Conservation (phyloP, 1,140 invertebrate genomes). For the Andricus grossulariae region DNA sequence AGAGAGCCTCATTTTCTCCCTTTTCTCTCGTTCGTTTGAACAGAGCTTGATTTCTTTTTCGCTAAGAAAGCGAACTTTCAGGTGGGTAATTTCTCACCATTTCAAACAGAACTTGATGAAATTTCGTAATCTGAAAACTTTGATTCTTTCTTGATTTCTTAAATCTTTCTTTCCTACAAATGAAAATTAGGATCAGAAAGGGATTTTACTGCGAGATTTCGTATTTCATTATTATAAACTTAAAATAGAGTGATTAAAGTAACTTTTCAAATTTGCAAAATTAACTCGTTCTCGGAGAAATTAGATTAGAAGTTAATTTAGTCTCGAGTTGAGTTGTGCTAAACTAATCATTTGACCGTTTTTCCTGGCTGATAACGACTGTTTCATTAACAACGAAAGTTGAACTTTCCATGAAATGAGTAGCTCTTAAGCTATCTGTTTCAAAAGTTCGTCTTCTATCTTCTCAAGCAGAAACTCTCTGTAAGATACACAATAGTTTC, state of each 20-base stretch:
- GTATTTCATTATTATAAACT: not conserved
- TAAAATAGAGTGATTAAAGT: not conserved
- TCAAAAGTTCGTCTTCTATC: not conserved
- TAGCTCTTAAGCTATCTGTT: not conserved
- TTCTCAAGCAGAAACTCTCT: not conserved
- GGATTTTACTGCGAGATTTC: not conserved
- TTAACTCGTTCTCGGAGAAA: not conserved
- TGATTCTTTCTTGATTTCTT: slow-evolving; percentile 7
- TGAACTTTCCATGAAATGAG: not conserved
- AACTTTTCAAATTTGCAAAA: not conserved
- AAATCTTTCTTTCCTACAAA: not conserved
- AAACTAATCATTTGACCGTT: slow-evolving; percentile 14
- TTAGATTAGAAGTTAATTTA: slow-evolving; percentile 12
- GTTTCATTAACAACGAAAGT: slow-evolving; percentile 12
- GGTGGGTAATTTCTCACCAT: not conserved
- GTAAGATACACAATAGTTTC: not conserved
- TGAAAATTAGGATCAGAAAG: not conserved
- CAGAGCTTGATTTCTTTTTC: slow-evolving; percentile 42
- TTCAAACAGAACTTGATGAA: slow-evolving; percentile 41
- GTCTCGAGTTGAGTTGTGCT: not conserved
- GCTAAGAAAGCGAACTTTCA: slow-evolving; percentile 17
- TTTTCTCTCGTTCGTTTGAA: slow-evolving; percentile 24
- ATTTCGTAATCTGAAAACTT: slow-evolving; percentile 49
- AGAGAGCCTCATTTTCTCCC: slow-evolving; percentile 3
- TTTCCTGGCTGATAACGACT: slow-evolving; percentile 1